Base-by-base conservation (phyloP, 2,113 vertebrate genomes). In the Tauraco erythrolophus region DNA sequence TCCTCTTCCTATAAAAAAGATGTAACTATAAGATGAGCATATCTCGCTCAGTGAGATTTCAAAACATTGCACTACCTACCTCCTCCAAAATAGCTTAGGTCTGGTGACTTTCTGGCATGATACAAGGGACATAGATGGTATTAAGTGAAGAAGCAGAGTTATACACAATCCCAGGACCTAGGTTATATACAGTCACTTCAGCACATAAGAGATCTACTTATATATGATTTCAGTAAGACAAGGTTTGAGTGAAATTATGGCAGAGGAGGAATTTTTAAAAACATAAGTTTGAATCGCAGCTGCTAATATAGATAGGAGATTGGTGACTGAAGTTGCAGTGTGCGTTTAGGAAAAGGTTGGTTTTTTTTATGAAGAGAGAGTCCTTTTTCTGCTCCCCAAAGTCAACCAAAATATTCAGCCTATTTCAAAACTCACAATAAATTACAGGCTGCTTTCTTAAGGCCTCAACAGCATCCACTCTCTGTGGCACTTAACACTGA, bases 381-480 rank as follows among this genome's bases (percentile, higher is more conserved):
- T 39, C 8, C 6, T 60, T 9, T 43, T 45, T 86, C n/a, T 70
- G 4, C 4, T 65, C 18, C 31, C 5, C 25, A 37, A 23, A 60
- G 5, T 1, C 1, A 0, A 54, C 19, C 6, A 28, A 35, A 62
- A 4, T 11, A 60, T 75, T 92, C 35, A 82, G 4, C 4, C 9
- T 81, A 2, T 81, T 95, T 84, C 16, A 78, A 74, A 37, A 78
- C 12, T 70, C 5, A 0, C 16, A 69, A 66, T 2, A 41, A 3
- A 13, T 70, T 48, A 27, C 4, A 62, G 11, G 2, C 68, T 46
- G 6, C 58, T 90, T 94, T 71, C 19, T 84, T 78, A 60, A 33
- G 28, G 4, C 13, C 30, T 70, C 1, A 0, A 6, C 11, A 72
- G 0, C 8, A 24, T 19, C n/a, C 72, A 11, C n/a, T 30, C 6